A percentile compares a stretch with the other conserved stretches of the same genome.
phyloP scores from a whole-genome alignment of 2,888 invertebrate genomes.

The Drosophila barbarae region DNA sequence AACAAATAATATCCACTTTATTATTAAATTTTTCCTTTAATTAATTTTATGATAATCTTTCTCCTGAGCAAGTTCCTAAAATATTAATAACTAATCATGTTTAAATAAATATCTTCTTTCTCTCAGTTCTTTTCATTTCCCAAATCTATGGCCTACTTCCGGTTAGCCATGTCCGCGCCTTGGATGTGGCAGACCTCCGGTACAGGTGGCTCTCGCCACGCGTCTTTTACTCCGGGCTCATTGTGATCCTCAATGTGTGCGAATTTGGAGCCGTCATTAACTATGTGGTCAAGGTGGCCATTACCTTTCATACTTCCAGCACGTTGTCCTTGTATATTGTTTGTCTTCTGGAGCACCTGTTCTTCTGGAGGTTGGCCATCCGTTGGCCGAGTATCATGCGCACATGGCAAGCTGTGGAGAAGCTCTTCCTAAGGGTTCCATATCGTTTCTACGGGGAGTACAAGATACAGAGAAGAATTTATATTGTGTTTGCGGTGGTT shows the following conservation, averaged over 20 bases:
- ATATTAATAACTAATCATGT: not conserved
- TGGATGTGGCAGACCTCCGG: conserved; percentile 56
- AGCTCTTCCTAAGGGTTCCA: conserved; percentile 74
- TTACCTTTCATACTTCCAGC: conserved; percentile 73
- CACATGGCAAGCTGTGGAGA: conserved; percentile 74
- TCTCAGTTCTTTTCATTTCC: conserved; percentile 69
- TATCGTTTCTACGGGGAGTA: conserved; percentile 75
- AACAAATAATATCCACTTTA: not conserved
- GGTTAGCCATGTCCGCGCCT: conserved; percentile 63
- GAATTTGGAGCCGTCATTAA: conserved; percentile 70
- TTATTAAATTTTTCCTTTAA: not conserved
- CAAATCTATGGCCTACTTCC: conserved; percentile 77
- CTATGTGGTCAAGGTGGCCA: conserved; percentile 56
- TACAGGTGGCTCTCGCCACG: conserved; percentile 73
- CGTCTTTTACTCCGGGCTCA: conserved; percentile 60
- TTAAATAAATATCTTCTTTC: not conserved
- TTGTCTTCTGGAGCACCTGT: conserved; percentile 74
- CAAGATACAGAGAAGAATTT: conserved; percentile 69
- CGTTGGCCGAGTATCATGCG: conserved; percentile 76
- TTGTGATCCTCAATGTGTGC: conserved; percentile 61
- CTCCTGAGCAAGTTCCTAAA: not conserved
- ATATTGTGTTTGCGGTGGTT: conserved; percentile 61
- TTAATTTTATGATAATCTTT: not conserved
- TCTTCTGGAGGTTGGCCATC: conserved; percentile 76
- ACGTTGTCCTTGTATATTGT: conserved; percentile 67